phyloP scores from a whole-genome alignment of 2,113 vertebrate genomes.

The Pluvialis apricaria region DNA sequence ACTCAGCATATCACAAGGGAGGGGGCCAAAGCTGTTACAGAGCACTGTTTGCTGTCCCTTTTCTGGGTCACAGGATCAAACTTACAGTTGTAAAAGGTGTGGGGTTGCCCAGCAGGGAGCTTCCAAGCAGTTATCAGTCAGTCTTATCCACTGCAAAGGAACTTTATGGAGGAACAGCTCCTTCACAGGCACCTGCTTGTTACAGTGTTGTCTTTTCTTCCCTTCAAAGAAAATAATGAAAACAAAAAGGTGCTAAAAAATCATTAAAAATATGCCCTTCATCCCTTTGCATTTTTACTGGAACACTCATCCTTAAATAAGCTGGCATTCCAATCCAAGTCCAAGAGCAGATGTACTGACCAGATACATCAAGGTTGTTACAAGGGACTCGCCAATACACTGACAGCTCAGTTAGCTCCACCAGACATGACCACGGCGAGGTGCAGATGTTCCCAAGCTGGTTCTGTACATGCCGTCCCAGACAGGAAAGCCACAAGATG shows the following conservation, averaged over 20 bases:
- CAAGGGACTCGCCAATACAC: not conserved
- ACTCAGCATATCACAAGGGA: not conserved
- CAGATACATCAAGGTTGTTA: not conserved
- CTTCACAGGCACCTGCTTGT: not conserved
- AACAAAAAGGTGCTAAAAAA: not conserved
- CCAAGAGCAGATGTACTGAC: not conserved
- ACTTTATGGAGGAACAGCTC: constrained; percentile 78
- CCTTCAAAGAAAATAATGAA: constrained; percentile 13
- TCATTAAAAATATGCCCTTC: not conserved
- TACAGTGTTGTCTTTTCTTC: constrained; percentile 58
- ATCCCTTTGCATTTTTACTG: not conserved
- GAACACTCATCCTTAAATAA: not conserved
- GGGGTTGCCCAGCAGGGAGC: constrained; percentile 86
- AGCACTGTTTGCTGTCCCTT: not conserved
- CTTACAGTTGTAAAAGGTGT: constrained; percentile 85
- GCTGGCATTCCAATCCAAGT: not conserved
- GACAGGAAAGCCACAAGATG: not conserved
- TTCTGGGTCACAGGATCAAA: constrained; percentile 4
- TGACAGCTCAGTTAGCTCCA: not conserved
- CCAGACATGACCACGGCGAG: not conserved
- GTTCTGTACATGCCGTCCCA: not conserved
- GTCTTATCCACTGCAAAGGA: constrained; percentile 82
- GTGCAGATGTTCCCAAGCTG: not conserved
- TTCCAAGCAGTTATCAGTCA: constrained; percentile 84
- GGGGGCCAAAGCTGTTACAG: not conserved